Base-by-base conservation (phyloP, 2,797 vertebrate genomes). In the Phoeniculus purpureus region DNA sequence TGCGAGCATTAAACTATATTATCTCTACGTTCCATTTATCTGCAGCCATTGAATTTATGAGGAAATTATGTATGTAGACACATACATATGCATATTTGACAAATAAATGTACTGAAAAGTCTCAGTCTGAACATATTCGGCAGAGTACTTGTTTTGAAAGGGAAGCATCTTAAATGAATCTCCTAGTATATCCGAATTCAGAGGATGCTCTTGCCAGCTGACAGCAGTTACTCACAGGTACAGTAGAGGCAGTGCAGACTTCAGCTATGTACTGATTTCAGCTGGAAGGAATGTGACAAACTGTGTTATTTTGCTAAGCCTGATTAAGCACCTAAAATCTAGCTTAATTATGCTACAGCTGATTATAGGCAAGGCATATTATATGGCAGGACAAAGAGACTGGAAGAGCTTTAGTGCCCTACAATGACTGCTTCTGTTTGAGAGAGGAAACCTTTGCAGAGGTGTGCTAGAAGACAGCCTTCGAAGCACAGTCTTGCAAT, bases 221-320 rank as follows among this genome's bases (percentile, higher is more conserved):
- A 89, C 79, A 92, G 92, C 92, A 95, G 86, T 96, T 94, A 90
- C 90, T 89, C 78, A 67, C 88, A 95, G 93, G 93, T 95, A 94
- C 95, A 89, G 94, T 51, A 96, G 94, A 94, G 93, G 93, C 93
- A 96, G 93, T 92, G 82, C 73, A 94, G 79, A 90, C 92, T 89
- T 94, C 81, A 95, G 76, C 92, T 90, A 23, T 43, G 48, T 17
- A 76, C 88, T 92, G 84, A 93, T 87, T 94, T 96, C 92, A 94
- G 83, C 81, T 75, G 79, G 70, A 96, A 96, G 56, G 81, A 92
- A 96, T 92, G 90, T 87, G 86, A 78, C 81, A 68, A 93, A 89
- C 86, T 74, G 50, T 40, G 55, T 65, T 81, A 89, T 90, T 94
- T 94, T 92, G 60, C 90, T 71, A 62, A 89, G 90, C 76, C 79